Percentiles rank a stretch among this genome's conserved stretches.
phyloP scores from a whole-genome alignment of 2,888 invertebrate genomes.

The Pyrochroa serraticornis region DNA sequence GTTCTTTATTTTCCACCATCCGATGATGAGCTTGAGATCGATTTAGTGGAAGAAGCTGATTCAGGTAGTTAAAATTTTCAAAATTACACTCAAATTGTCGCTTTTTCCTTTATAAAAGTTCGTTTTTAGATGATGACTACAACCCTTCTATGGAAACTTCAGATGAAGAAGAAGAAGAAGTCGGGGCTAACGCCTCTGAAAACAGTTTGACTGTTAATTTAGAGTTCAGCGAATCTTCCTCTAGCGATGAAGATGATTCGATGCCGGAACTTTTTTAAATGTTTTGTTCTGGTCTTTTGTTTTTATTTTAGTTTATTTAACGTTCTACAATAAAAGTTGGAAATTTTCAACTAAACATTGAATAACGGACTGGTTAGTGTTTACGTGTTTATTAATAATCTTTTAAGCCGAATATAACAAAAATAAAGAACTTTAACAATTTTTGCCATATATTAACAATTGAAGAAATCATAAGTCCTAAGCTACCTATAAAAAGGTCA shows the following conservation, averaged over 20 bases:
- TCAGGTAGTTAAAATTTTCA: not conserved
- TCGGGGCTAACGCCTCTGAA: too few relatives aligned
- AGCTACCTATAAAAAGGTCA: conserved; percentile 40
- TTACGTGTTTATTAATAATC: conserved; percentile 30
- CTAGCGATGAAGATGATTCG: too few relatives aligned
- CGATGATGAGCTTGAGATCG: not conserved
- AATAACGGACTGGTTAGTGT: not conserved
- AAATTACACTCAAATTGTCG: not conserved
- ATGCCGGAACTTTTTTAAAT: too few relatives aligned
- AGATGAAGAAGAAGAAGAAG: too few relatives aligned
- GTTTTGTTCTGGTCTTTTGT: not conserved
- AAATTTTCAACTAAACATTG: conserved; percentile 1
- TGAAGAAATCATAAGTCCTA: conserved; percentile 40
- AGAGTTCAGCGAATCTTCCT: too few relatives aligned
- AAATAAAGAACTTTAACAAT: conserved; percentile 48
- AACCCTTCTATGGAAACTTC: too few relatives aligned
- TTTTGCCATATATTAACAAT: conserved; percentile 47
- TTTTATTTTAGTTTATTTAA: not conserved
- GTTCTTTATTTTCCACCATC: not conserved
- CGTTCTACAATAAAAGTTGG: conserved; percentile 9
- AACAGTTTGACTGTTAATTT: too few relatives aligned
- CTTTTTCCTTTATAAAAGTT: too few relatives aligned
- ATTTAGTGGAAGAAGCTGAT: not conserved
- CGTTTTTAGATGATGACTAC: too few relatives aligned
- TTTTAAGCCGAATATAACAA: conserved; percentile 42